Evolutionary conservation across 2,797 vertebrate genomes (phyloP).

Genomic region (Pteronotus mesoamericanus): DNA sequence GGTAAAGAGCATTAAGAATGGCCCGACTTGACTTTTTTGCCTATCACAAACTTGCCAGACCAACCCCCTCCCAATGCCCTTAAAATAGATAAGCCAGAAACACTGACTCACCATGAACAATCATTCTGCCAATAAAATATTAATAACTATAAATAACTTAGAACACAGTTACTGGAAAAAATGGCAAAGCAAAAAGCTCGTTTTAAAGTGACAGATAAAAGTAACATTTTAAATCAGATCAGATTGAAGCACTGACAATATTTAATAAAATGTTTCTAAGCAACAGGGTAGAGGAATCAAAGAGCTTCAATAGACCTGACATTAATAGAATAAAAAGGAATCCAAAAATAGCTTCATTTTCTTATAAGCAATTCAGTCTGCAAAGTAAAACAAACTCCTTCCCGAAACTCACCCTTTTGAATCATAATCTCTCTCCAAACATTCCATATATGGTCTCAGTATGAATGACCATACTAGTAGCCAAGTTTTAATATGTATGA

Average conservation of each 20-base stretch:
- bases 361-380: slow-evolving; percentile 39
- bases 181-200: slow-evolving; percentile 24
- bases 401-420: neutral
- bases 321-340: slow-evolving; percentile 59
- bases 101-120: neutral
- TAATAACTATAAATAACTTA: slow-evolving; percentile 61
- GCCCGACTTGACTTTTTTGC: neutral
- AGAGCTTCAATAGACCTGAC: slow-evolving; percentile 41
- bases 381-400: slow-evolving; percentile 49
- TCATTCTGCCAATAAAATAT: slow-evolving; percentile 56
- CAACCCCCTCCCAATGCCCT: neutral
- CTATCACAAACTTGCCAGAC: neutral
- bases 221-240: slow-evolving; percentile 64
- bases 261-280: slow-evolving; percentile 76
- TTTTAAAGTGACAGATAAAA: slow-evolving; percentile 54
- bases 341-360: slow-evolving; percentile 58
- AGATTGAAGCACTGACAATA: slow-evolving; percentile 56
- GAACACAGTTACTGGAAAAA: neutral
- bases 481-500: neutral
- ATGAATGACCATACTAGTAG: neutral
- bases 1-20: neutral
- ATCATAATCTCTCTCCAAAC: neutral
- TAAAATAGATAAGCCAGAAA: slow-evolving; percentile 25
- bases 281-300: slow-evolving; percentile 66
- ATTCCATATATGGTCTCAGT: neutral